A percentile compares a stretch with the other conserved stretches of the same genome.
Conservation (phyloP, 2,113 vertebrate genomes). For the Polypterus senegalus region DNA sequence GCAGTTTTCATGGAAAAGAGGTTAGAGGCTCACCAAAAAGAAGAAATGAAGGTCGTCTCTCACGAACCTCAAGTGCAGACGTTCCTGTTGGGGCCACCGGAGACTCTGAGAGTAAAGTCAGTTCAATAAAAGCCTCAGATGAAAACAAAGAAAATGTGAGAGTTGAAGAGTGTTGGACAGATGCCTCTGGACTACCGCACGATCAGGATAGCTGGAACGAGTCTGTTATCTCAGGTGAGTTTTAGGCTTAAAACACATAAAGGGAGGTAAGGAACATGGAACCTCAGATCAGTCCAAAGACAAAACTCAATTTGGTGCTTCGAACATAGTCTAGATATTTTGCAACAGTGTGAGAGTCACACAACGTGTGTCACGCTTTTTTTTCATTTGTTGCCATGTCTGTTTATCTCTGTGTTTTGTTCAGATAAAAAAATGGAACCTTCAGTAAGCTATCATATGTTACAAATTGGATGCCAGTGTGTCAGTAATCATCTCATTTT, state of each 20-base stretch:
- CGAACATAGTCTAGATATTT: too few species aligned
- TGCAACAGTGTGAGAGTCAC: too few species aligned
- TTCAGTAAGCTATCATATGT: too few species aligned
- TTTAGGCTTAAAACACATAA: neutral
- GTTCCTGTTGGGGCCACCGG: constrained; percentile 37
- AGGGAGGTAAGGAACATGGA: too few species aligned
- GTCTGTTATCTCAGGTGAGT: constrained; percentile 83
- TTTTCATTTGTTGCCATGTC: neutral
- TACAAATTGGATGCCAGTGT: too few species aligned
- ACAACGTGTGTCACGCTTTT: neutral
- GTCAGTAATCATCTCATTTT: too few species aligned
- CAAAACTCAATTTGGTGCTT: too few species aligned
- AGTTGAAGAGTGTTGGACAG: constrained; percentile 61
- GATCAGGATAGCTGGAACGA: constrained; percentile 82
- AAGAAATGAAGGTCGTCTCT: constrained; percentile 61
- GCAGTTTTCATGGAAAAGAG: constrained; percentile 76
- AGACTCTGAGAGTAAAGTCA: constrained; percentile 44
- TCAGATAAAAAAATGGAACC: too few species aligned
- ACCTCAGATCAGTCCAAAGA: too few species aligned
- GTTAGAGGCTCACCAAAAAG: constrained; percentile 72
- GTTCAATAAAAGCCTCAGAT: constrained; percentile 54
- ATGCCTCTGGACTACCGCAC: constrained; percentile 51
- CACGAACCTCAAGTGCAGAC: constrained; percentile 66
- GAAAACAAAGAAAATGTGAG: constrained; percentile 94
- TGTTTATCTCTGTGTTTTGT: constrained; percentile 3